Evolutionary conservation across 2,797 vertebrate species (phyloP).

Genomic region (Muraenolepis orangiensis): DNA sequence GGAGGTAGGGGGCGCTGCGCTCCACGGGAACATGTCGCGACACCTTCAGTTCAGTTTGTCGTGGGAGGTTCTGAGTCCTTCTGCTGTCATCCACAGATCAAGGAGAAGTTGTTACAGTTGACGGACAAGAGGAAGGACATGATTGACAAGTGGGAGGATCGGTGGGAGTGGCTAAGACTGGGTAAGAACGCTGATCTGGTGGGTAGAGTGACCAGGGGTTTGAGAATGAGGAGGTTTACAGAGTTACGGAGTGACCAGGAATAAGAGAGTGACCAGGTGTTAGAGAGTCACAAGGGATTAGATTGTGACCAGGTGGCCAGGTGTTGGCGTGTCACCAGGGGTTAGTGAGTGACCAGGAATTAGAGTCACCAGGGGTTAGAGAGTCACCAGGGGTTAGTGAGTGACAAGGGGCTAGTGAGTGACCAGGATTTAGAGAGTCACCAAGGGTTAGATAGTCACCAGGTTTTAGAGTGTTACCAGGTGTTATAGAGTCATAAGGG

Average conservation of each 20-base stretch:
- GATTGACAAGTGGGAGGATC: conserved; percentile 98
- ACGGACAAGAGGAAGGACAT: conserved; percentile 98
- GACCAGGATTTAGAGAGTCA: neutral
- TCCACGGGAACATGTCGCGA: too few species aligned
- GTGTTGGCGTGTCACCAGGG: too few species aligned
- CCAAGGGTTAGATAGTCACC: neutral
- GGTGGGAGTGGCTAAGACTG: conserved; percentile 96
- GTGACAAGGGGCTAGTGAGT: neutral
- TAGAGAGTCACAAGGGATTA: neutral
- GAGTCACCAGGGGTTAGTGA: neutral
- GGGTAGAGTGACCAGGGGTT: neutral
- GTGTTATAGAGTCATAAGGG: neutral
- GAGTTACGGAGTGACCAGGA: neutral
- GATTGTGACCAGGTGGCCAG: too few species aligned
- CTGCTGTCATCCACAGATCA: conserved; percentile 76
- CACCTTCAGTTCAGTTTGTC: neutral
- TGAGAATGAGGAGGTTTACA: neutral
- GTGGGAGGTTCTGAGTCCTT: neutral
- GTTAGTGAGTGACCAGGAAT: neutral
- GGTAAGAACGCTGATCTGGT: conserved; percentile 78
- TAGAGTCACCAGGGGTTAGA: neutral
- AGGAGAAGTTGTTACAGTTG: conserved; percentile 91
- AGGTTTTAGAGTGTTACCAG: neutral
- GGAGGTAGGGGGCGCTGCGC: conserved; percentile 74
- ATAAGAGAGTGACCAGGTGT: too few species aligned